Base-by-base conservation (phyloP, 1,140 invertebrate genomes). In the Caenorhabditis inopinata region DNA sequence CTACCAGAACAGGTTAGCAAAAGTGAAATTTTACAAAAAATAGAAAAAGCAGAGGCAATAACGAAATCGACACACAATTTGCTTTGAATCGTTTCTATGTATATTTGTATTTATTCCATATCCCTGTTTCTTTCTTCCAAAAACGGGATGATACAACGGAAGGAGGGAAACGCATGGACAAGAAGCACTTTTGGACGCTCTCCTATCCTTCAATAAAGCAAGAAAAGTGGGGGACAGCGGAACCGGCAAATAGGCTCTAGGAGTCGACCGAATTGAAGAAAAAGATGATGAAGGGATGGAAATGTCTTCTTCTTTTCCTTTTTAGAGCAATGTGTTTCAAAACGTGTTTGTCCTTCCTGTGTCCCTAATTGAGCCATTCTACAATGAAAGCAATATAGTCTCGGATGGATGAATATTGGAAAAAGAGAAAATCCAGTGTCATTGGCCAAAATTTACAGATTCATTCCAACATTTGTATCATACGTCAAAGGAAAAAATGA, bases 321-420 rank as follows among this genome's bases (percentile, higher is more conserved):
- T 29, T 38, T 21, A 42, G 32, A 68, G 58, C n/a, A 32, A 21
- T 68, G 32, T 42, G 58, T 68, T 68, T 68, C 58, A 68, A 68
- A 68, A 68, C 58, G 18, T 68, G 58, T 68, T 68, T 68, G 58
- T 68, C 58, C 58, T 68, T 51, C 27, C 27, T 58, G 18, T 68
- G 58, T 38, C 58, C 58, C 58, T 68, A 68, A 68, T 68, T 68
- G 58, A 68, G 58, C 58, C 58, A 68, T 68, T 68, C 58, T 68
- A 42, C 58, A 68, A 21, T 32, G 18, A 58, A n/a, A 51, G 11
- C 11, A 51, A 51, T 51, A 21, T 23, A 51, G 48, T 21, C 25
- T 23, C 48, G 48, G 48, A 51, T 51, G 48, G 25, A n/a, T 51
- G 48, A 51, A 51, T 21, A 51, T 51, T 51, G 48, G 25, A 51